Evolutionary conservation across 1,140 invertebrate genomes (phyloP), one percentile per base, ranked within the genome.

Genomic region (Tetranychus urticae): DNA sequence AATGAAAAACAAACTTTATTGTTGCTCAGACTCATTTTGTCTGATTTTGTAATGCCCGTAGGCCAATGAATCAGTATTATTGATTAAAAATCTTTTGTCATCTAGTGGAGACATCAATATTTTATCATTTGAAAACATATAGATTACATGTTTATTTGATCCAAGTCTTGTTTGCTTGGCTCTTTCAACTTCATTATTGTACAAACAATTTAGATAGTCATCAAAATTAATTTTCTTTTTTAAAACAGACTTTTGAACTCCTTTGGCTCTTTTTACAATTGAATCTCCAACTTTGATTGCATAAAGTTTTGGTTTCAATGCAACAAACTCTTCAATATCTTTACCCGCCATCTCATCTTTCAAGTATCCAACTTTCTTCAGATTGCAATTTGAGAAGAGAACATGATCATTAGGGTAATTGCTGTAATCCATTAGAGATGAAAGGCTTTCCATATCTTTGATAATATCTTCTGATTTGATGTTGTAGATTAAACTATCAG

Each of bases 311-410:
- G 70, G 62, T 60, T 68, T 64, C 55, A 75, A 60, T 14, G 71
- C 72, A 52, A 73, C 60, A 69, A 71, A 76, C 65, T 71, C 68
- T 12, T 47, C 63, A 55, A 76, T 69, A 45, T 70, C 66, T 58
- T 61, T 61, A 13, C 71, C 71, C 61, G 68, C 69, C 31, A 67
- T 67, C 67, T 78, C 75, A 69, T 76, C 74, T 68, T 76, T 78
- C 65, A 76, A 72, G 67, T 74, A 71, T 7, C 75, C 74, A 3
- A 74, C 31, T 5, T 74, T 69, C 64, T 78, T 77, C 66, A 74
- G 75, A 65, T 76, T 76, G 39, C 70, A 12, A 54, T 66, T 4
- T 68, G 36, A 23, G n/a, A 36, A 57, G 59, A 64, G 39, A 2
- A n/a, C 58, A 66, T 63, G 48, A 55, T 66, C 42, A 64, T 64